Conservation (phyloP, 2,888 invertebrate genomes). For the Limnephilus lunatus region DNA sequence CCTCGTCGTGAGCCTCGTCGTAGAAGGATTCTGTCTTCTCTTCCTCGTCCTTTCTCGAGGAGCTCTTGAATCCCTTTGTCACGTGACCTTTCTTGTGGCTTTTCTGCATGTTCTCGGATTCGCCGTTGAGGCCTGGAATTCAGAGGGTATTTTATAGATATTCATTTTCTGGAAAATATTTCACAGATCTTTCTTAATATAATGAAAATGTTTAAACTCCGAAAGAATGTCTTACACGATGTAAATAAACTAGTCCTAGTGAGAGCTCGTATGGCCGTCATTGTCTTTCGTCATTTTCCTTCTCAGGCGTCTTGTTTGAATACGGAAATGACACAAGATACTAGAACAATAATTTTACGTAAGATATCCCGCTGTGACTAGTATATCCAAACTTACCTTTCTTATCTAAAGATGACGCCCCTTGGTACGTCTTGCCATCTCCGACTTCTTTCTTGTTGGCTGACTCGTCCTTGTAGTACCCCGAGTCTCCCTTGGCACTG, state of each 20-base stretch:
- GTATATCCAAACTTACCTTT: slow-evolving; percentile 72
- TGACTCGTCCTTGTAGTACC: slow-evolving; percentile 77
- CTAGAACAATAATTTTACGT: too few relatives aligned
- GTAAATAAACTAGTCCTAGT: neutral
- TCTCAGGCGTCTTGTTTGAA: too few relatives aligned
- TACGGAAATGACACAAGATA: too few relatives aligned
- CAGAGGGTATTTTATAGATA: too few relatives aligned
- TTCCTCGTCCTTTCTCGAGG: slow-evolving; percentile 82
- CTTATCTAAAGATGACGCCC: slow-evolving; percentile 78
- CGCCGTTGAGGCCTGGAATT: slow-evolving; percentile 76
- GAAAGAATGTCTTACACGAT: neutral
- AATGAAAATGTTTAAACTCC: neutral
- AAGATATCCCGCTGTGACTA: too few relatives aligned
- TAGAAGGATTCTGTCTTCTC: slow-evolving; percentile 82
- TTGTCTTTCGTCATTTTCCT: too few relatives aligned
- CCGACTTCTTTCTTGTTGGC: slow-evolving; percentile 79
- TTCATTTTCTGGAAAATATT: slow-evolving; percentile 14
- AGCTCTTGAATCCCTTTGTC: slow-evolving; percentile 82
- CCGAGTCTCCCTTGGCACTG: slow-evolving; percentile 73
- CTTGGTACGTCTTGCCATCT: slow-evolving; percentile 79
- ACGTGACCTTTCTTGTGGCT: slow-evolving; percentile 82
- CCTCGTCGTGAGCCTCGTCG: slow-evolving; percentile 82
- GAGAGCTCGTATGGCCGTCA: too few relatives aligned
- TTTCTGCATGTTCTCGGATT: slow-evolving; percentile 77
- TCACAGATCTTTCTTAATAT: neutral